Conservation (phyloP, 2,113 vertebrate species). For the Odocoileus virginianus region DNA sequence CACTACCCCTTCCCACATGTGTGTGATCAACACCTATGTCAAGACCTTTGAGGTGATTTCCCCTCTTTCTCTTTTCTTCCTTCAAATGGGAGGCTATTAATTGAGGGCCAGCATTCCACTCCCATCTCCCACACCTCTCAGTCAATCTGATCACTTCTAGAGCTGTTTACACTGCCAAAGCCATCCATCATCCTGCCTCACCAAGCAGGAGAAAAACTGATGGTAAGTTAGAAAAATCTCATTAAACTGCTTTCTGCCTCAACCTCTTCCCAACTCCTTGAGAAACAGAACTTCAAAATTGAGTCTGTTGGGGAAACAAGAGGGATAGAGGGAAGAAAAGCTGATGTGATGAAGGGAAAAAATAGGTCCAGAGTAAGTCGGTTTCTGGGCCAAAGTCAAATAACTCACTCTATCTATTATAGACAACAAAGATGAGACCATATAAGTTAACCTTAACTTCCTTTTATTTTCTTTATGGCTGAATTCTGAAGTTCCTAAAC, state of each 20-base stretch:
- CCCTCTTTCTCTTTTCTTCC: not conserved
- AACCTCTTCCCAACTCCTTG: constrained; percentile 38
- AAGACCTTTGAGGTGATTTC: not conserved
- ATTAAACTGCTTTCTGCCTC: not conserved
- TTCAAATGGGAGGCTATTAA: not conserved
- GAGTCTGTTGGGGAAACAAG: not conserved
- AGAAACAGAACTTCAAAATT: constrained; percentile 33
- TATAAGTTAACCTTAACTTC: not conserved
- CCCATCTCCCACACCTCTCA: constrained; percentile 43
- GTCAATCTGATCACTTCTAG: constrained; percentile 15
- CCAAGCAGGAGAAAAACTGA: constrained; percentile 40
- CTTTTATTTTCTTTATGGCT: constrained; percentile 30
- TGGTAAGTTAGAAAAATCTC: constrained; percentile 47
- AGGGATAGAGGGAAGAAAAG: constrained; percentile 16
- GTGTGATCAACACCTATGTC: not conserved
- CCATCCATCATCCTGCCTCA: constrained; percentile 28
- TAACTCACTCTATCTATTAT: not conserved
- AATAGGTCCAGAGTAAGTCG: constrained; percentile 11
- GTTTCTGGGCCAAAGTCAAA: constrained; percentile 34
- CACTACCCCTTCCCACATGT: not conserved
- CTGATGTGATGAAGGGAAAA: not conserved
- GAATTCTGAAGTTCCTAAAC: not conserved
- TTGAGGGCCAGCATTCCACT: constrained; percentile 23
- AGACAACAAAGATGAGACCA: not conserved
- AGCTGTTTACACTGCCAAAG: constrained; percentile 13